phyloP scores from a whole-genome alignment of 1,140 invertebrate genomes.

The Trissolcus basalis region DNA sequence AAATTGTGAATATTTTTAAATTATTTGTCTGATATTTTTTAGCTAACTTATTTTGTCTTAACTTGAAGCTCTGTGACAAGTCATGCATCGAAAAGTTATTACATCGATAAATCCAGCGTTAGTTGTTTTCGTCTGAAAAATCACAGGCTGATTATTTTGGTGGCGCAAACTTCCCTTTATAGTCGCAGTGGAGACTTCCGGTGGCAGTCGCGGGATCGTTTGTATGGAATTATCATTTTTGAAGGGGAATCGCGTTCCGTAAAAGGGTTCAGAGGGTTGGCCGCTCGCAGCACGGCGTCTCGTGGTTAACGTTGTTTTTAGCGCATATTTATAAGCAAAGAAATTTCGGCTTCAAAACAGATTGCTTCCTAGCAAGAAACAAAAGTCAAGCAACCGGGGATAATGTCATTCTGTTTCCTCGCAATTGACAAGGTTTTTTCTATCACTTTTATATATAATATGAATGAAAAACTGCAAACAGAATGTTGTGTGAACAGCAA shows the following conservation, averaged over 20 bases:
- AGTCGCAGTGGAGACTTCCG: conserved; percentile 64
- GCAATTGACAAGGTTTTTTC: conserved; percentile 62
- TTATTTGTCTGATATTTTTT: not conserved
- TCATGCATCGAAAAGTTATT: conserved; percentile 32
- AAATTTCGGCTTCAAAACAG: conserved; percentile 58
- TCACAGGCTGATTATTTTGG: conserved; percentile 31
- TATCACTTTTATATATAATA: conserved; percentile 45
- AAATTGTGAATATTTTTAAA: not conserved
- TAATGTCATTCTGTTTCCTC: conserved; percentile 63
- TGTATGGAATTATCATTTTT: conserved; percentile 63
- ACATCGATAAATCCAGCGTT: conserved; percentile 24
- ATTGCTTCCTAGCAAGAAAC: conserved; percentile 65
- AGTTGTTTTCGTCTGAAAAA: conserved; percentile 29
- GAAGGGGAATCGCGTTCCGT: conserved; percentile 57
- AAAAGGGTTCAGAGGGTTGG: conserved; percentile 64
- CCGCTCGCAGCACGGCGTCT: conserved; percentile 38
- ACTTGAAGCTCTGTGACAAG: not conserved
- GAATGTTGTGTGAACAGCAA: too few relatives aligned
- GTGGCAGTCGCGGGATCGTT: conserved; percentile 58
- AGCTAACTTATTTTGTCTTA: not conserved
- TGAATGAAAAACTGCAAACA: too few relatives aligned
- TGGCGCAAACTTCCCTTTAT: conserved; percentile 51
- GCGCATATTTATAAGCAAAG: conserved; percentile 64
- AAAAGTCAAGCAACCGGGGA: conserved; percentile 25
- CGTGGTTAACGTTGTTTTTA: conserved; percentile 56